Base-by-base conservation (phyloP, 2,797 vertebrate genomes). In the Stomatorhinus walkeri region DNA sequence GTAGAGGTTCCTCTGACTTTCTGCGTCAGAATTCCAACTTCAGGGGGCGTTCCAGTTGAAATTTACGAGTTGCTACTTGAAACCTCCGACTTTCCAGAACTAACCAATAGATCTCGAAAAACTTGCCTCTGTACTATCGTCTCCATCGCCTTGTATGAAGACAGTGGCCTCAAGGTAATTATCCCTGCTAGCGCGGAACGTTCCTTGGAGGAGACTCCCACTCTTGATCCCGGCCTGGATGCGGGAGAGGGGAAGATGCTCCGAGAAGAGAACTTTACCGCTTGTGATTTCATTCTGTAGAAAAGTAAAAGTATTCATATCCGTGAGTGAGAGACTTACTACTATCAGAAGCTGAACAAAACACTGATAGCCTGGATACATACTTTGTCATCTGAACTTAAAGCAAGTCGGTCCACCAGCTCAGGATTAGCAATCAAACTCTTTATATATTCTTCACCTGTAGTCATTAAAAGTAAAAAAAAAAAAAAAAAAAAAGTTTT, bases 121-220 rank as follows among this genome's bases (percentile, higher is more conserved):
- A 22, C 92, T 92, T 92, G 97, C 98, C 96, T 99, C 98, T 91
- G 94, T 98, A 91, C 94, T 94, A 85, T 98, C 96, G 87, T 96
- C 96, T 9, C 91, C 94, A 19, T 99, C 97, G 91, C 97, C 96
- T 85, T 99, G 97, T 91, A 99, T 93, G 94, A 97, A 99, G 22
- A 99, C 97, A 0, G 96, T 98, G 83, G 97, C 98, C 94, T 99
- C 98, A 92, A 99, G 95, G 91, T 98, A 99, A 94, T 99, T 99
- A 92, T 99, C 98, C 89, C 97, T 96, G 94, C 95, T 99, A 90
- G 98, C 97, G 90, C 96, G 95, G 43, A 96, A 99, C 19, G 97
- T 97, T 86, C 98, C 98, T 94, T 99, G 98, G 61, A 99, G 93
- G 89, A 97, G 98, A 88, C 93, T 84, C 72, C 97, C 96, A 83